Conservation (phyloP, 1,140 invertebrate species). For the Pseudomyrmex gracilis region DNA sequence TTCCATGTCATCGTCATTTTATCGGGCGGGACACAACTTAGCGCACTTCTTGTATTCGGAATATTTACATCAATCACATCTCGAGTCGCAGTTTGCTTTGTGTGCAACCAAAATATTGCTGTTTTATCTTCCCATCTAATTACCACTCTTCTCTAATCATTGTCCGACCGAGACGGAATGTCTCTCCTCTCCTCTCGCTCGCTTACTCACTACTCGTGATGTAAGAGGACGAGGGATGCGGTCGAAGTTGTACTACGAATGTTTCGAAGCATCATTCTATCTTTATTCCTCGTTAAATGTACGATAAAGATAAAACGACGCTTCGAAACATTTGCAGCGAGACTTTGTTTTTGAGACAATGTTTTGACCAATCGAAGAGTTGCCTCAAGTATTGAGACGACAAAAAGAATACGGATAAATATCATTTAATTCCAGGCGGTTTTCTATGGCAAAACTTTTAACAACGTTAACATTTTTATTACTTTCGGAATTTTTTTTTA, state of each 20-base stretch:
- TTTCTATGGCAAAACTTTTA: no score
- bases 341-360: not conserved
- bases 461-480: no score
- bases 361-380: no score
- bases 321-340: not conserved
- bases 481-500: no score
- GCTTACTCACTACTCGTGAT: constrained; percentile 46
- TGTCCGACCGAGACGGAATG: constrained; percentile 48
- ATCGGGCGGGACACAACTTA: constrained; percentile 52
- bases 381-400: no score
- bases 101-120: constrained; percentile 59
- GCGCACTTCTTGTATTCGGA: constrained; percentile 25
- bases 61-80: constrained; percentile 75
- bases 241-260: no score
- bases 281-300: no score
- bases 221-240: constrained; percentile 33
- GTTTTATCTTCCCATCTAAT: constrained; percentile 71
- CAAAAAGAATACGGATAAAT: no score
- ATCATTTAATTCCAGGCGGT: no score
- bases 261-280: no score
- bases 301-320: no score
- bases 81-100: constrained; percentile 50
- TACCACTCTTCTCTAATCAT: constrained; percentile 5
- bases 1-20: constrained; percentile 75
- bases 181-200: not conserved